Base-by-base conservation (phyloP, 1,140 invertebrate species). In the Zaprionus vittiger region DNA sequence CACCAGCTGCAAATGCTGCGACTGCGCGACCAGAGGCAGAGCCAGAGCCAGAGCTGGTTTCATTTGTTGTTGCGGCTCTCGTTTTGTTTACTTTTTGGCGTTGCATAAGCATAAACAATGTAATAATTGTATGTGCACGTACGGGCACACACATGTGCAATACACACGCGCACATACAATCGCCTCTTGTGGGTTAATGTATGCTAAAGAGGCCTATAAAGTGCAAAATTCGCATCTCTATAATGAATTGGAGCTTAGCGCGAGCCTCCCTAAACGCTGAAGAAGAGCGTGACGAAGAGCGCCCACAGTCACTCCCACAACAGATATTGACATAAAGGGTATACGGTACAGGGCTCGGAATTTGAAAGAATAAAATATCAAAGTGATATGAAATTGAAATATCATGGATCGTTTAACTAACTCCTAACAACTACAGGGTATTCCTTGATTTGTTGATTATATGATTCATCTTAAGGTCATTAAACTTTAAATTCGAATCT, bases 1-100 rank as follows among this genome's bases (percentile, higher is more conserved):
- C 79, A 82, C 83, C 67, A 67, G 83, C 83, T 83, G 77, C 77
- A 82, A 86, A 86, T 82, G 80, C 66, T 85, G 82, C 62, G 31
- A 24, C 77, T 38, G 54, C 37, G n/a, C 28, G 41, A 55, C 54
- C 38, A 49, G 59, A 14, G 34, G 0, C 14, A n/a, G 15, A n/a
- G 41, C 0, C 47, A 52, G 47, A 52, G 41, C n/a, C 20, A 59
- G 62, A 66, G 54, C 63, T 52, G 68, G 44, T 60, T 77, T 60
- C 22, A 52, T 52, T 52, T 52, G 47, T 52, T 52, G 47, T 52
- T 52, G 47, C 47, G 47, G 41, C 41, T 47, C 20, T 52, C 20
- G 28, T 54, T 62, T 66, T 66, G 24, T 47, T 74, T 52, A 52
- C 47, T 24, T 52, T 52, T 52, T 52, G n/a, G 17, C 22, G 11